Percentiles rank a stretch among this genome's conserved stretches.
Evolutionary conservation across 2,113 vertebrate species (phyloP).

Genomic region (Phocoena phocoena): DNA sequence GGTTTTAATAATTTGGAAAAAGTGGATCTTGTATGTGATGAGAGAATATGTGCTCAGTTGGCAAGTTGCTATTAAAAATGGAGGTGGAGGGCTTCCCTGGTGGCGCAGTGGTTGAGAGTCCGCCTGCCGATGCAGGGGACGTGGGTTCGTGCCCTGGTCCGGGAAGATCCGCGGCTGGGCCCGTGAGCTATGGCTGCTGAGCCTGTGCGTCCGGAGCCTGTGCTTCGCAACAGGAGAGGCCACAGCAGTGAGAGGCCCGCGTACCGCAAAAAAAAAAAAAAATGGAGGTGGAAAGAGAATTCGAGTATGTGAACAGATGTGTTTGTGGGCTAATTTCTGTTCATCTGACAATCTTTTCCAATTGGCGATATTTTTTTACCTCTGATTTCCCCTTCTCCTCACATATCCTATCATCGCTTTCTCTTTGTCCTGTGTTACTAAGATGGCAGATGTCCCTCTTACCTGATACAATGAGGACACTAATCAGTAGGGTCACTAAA

Average conservation of each 20-base stretch:
- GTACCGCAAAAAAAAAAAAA: not conserved
- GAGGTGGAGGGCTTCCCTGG: not conserved
- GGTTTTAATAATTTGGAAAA: not conserved
- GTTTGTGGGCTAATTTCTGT: not conserved
- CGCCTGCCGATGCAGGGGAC: too few relatives aligned
- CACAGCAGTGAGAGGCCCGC: too few relatives aligned
- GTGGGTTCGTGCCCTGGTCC: too few relatives aligned
- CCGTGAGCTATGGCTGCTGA: too few relatives aligned
- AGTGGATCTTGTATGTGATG: not conserved
- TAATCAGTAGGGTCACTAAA: not conserved
- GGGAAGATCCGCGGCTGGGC: too few relatives aligned
- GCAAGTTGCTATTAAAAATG: not conserved
- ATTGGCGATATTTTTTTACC: not conserved
- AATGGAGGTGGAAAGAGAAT: not conserved
- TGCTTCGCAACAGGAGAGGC: too few relatives aligned
- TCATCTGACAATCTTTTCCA: not conserved
- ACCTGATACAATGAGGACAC: not conserved
- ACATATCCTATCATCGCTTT: not conserved
- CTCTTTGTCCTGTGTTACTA: not conserved
- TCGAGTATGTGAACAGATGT: not conserved
- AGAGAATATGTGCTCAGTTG: not conserved
- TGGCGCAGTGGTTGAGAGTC: too few relatives aligned
- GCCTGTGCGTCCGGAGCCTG: too few relatives aligned
- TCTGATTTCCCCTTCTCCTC: not conserved
- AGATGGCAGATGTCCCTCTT: not conserved